Conservation (phyloP, 1,140 invertebrate species). For the Brachionus asplanchnoidis region DNA sequence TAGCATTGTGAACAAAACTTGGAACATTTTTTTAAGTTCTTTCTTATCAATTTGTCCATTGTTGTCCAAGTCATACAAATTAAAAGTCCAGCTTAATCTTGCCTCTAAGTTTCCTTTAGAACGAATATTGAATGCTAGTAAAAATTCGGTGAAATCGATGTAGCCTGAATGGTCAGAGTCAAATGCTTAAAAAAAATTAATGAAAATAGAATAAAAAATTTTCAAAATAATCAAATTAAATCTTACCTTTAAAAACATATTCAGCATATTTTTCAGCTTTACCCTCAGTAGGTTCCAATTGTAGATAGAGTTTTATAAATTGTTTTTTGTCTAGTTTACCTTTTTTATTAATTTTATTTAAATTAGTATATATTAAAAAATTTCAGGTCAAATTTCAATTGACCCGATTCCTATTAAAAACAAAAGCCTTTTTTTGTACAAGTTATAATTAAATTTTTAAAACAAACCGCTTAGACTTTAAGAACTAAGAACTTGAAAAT, state of each 20-base stretch:
- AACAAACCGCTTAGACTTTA: too few species aligned
- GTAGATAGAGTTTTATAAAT: slow-evolving; percentile 31
- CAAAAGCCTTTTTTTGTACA: too few species aligned
- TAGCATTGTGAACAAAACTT: slow-evolving; percentile 16
- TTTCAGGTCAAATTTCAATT: not conserved
- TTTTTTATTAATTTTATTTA: not conserved
- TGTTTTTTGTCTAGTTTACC: slow-evolving; percentile 41
- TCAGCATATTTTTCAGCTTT: slow-evolving; percentile 43
- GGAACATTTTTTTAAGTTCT: slow-evolving; percentile 40
- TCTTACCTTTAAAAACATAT: slow-evolving; percentile 28
- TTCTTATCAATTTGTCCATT: slow-evolving; percentile 39
- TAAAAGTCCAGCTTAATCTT: slow-evolving; percentile 34
- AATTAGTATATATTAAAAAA: not conserved
- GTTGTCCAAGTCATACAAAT: slow-evolving; percentile 42
- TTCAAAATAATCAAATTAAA: not conserved
- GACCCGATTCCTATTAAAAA: not conserved
- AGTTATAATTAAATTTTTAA: too few species aligned
- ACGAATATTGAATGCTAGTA: slow-evolving; percentile 22
- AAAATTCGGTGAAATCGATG: slow-evolving; percentile 40
- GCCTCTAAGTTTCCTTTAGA: slow-evolving; percentile 37
- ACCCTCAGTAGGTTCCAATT: slow-evolving; percentile 28
- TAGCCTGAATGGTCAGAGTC: slow-evolving; percentile 34
- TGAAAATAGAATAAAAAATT: not conserved
- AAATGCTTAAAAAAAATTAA: not conserved
- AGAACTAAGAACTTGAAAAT: too few species aligned